Evolutionary conservation across 2,113 vertebrate species (phyloP).

Genomic region (Alouatta palliata): DNA sequence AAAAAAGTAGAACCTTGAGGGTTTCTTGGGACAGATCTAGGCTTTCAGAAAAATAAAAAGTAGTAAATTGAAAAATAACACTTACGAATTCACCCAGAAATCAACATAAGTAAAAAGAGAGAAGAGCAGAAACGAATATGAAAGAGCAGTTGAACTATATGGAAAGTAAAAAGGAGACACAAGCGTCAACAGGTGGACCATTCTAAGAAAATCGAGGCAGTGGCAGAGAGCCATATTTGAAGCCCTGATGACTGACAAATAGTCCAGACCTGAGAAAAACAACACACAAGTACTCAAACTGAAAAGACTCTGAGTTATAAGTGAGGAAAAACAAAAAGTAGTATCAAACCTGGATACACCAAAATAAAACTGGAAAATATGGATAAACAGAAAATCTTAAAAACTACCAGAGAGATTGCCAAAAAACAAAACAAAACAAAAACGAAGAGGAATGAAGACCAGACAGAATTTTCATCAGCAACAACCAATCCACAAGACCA

Average conservation of each 20-base stretch:
- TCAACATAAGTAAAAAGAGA: background rate
- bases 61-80: background rate
- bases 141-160: background rate
- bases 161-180: background rate
- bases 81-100: background rate
- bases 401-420: background rate
- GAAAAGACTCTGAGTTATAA: background rate
- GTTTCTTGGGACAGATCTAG: background rate
- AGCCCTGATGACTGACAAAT: background rate
- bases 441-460: background rate
- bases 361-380: background rate
- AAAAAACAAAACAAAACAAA: background rate
- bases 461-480: too few species aligned
- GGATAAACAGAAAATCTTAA: background rate
- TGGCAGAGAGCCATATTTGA: background rate
- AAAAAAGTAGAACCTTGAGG: background rate
- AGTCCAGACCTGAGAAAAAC: background rate
- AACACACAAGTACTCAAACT: background rate
- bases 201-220: background rate
- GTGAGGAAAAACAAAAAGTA: background rate
- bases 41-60: background rate
- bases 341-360: fast-evolving
- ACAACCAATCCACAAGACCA: background rate
- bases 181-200: background rate
- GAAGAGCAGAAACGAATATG: background rate